Conservation (phyloP, 2,888 invertebrate genomes). For the Drosophila picticornis region DNA sequence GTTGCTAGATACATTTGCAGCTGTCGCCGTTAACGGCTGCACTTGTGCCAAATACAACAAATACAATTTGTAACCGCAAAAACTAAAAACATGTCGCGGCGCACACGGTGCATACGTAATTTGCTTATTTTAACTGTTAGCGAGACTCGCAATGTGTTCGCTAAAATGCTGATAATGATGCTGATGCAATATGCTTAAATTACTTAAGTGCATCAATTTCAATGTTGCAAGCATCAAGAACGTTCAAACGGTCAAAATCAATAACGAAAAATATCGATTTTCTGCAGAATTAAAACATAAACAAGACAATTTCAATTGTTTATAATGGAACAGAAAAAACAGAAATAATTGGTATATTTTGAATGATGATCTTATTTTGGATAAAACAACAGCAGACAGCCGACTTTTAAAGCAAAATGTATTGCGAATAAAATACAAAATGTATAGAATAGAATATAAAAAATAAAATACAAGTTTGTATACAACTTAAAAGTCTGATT, state of each 20-base stretch:
- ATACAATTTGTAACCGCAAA: slow-evolving; percentile 28
- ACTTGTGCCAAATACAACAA: slow-evolving; percentile 47
- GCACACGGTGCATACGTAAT: slow-evolving; percentile 66
- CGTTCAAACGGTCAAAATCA: slow-evolving; percentile 24
- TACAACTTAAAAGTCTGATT: neutral
- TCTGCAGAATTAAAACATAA: slow-evolving; percentile 8
- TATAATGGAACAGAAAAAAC: neutral
- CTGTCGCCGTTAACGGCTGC: slow-evolving; percentile 60
- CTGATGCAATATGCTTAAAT: slow-evolving; percentile 32
- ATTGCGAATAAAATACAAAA: neutral
- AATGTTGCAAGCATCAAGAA: slow-evolving; percentile 39
- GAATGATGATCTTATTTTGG: slow-evolving; percentile 1
- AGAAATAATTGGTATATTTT: neutral
- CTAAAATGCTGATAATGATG: slow-evolving; percentile 31
- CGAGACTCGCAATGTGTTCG: slow-evolving; percentile 35
- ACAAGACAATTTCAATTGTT: neutral
- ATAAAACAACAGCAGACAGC: neutral
- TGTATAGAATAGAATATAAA: neutral
- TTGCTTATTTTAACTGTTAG: slow-evolving; percentile 44
- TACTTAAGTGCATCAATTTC: slow-evolving; percentile 52
- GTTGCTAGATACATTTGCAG: slow-evolving; percentile 51
- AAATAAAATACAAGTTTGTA: neutral
- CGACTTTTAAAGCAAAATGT: neutral
- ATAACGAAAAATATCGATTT: slow-evolving; percentile 25
- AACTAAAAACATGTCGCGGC: slow-evolving; percentile 30